Conservation (phyloP, 1,140 invertebrate genomes). For the Contarinia nasturtii region DNA sequence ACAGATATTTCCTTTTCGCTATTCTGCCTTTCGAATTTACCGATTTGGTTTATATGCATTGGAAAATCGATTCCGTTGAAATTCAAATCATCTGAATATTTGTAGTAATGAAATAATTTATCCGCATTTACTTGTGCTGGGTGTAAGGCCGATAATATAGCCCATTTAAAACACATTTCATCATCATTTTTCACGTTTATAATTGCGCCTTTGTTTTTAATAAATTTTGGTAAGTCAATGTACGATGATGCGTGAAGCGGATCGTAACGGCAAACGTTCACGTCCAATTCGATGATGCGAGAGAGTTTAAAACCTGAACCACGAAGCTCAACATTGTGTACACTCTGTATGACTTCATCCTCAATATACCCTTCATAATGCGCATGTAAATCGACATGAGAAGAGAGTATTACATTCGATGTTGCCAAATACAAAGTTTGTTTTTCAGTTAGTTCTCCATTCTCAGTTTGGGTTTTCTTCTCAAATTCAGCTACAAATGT, state of each 20-base stretch:
- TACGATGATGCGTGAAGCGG: slow-evolving; percentile 11
- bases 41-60: slow-evolving; percentile 4
- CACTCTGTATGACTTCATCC: too few species aligned
- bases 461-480: too few species aligned
- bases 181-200: slow-evolving; percentile 16
- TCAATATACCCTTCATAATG: too few species aligned
- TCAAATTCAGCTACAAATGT: too few species aligned
- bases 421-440: too few species aligned
- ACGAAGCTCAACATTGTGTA: too few species aligned
- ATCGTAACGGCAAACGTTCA: slow-evolving; percentile 16
- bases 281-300: slow-evolving; percentile 12
- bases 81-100: not conserved
- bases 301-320: too few species aligned
- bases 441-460: too few species aligned
- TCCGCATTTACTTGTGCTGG: slow-evolving; percentile 1
- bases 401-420: too few species aligned
- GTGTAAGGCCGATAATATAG: too few species aligned
- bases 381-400: too few species aligned
- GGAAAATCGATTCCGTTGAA: slow-evolving; percentile 4
- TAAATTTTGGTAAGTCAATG: slow-evolving; percentile 11
- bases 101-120: not conserved
- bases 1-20: slow-evolving; percentile 2
- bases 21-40: slow-evolving; percentile 6
- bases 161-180: slow-evolving; percentile 14
- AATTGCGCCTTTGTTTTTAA: slow-evolving; percentile 10